Evolutionary conservation across 2,113 vertebrate species (phyloP).

Genomic region (Ptilonorhynchus violaceus): DNA sequence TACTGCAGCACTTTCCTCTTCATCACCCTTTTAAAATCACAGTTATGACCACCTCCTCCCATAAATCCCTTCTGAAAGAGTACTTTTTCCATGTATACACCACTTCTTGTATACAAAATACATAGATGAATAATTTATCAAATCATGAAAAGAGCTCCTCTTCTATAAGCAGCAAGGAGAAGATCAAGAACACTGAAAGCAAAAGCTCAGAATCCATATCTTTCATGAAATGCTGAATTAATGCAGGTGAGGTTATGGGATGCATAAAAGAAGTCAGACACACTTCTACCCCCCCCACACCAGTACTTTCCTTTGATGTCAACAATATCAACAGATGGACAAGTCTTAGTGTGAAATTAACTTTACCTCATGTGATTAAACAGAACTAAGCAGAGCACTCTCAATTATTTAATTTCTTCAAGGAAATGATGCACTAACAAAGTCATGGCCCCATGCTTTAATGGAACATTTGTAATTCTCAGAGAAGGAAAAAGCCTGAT

Average conservation of each 20-base stretch:
- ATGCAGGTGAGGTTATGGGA: not conserved
- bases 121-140: conserved; percentile 10
- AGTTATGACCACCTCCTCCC: not conserved
- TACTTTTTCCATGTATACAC: not conserved
- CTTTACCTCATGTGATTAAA: not conserved
- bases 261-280: not conserved
- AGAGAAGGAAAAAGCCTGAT: conserved; percentile 1
- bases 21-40: not conserved
- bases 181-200: not conserved
- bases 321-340: not conserved
- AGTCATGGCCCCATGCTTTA: conserved; percentile 10
- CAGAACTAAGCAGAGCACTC: not conserved
- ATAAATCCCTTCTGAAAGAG: not conserved
- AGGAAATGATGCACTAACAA: conserved; percentile 49
- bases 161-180: not conserved
- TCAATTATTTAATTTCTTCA: conserved; percentile 48
- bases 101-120: not conserved
- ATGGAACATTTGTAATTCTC: conserved; percentile 18
- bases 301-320: not conserved
- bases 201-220: not conserved
- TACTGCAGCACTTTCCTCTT: not conserved
- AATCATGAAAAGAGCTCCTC: not conserved
- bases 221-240: not conserved
- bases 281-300: not conserved
- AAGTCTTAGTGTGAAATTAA: not conserved